Evolutionary conservation across 2,888 invertebrate genomes (phyloP).

Genomic region (Gari tellinella): DNA sequence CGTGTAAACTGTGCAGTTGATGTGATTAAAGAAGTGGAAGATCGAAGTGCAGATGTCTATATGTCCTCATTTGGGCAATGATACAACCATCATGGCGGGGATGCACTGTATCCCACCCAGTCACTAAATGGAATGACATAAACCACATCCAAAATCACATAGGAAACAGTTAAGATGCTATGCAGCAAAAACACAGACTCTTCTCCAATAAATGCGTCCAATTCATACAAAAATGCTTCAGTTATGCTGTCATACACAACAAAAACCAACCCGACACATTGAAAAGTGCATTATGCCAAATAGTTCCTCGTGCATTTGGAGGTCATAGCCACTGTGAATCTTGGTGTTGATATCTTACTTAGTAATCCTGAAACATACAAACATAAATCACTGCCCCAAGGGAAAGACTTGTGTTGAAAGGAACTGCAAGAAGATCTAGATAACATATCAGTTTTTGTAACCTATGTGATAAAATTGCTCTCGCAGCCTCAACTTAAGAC

Average conservation of each 20-base stretch:
- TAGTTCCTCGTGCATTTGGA: constrained; percentile 2
- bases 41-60: too few species aligned
- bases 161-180: not conserved
- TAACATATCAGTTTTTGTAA: not conserved
- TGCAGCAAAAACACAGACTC: not conserved
- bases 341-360: not conserved
- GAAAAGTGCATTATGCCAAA: not conserved
- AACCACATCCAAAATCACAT: constrained; percentile 36
- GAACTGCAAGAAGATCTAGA: constrained; percentile 5
- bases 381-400: constrained; percentile 12
- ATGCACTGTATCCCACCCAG: not conserved
- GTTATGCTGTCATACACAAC: constrained; percentile 4
- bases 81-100: not conserved
- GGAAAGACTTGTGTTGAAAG: constrained; percentile 16
- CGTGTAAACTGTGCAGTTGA: constrained; percentile 1
- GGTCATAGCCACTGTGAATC: constrained; percentile 1
- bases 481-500: not conserved
- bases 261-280: not conserved
- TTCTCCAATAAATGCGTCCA: too few species aligned
- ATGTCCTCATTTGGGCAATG: too few species aligned
- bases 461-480: constrained; percentile 2
- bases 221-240: not conserved
- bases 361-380: not conserved
- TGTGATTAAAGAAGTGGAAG: not conserved
- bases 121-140: constrained; percentile 10